Conservation (phyloP, 2,113 vertebrate species). For the Daboia siamensis region DNA sequence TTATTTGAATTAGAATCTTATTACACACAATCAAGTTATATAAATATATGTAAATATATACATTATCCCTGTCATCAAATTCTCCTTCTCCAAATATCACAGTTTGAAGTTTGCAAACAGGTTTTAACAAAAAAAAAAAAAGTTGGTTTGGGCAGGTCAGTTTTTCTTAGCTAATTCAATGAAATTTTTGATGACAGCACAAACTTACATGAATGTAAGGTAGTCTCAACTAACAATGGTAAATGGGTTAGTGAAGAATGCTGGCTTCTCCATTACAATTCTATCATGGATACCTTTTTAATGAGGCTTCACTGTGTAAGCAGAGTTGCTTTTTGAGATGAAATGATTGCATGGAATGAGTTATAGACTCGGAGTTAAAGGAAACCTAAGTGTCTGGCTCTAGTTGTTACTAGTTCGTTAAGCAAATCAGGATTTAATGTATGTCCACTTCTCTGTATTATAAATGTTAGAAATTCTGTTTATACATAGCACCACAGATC, state of each 20-base stretch:
- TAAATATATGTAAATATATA: background rate
- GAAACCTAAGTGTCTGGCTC: background rate
- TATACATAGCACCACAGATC: too few relatives aligned
- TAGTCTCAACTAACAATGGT: background rate
- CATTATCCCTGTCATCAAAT: background rate
- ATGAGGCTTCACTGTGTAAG: background rate
- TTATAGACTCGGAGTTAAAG: background rate
- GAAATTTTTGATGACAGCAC: background rate
- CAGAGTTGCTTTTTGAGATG: background rate
- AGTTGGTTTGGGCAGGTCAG: background rate
- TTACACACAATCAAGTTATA: background rate
- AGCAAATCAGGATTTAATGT: background rate
- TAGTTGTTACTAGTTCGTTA: background rate
- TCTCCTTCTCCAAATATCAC: background rate
- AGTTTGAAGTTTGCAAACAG: background rate
- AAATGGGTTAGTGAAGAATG: background rate
- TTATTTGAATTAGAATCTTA: background rate
- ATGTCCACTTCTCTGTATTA: background rate
- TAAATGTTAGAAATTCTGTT: too few relatives aligned
- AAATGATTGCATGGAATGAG: background rate
- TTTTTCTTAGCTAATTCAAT: background rate
- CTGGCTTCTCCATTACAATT: background rate
- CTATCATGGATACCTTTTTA: background rate
- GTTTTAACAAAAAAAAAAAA: fast-evolving
- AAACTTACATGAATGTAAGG: background rate